Base-by-base conservation (phyloP, 1,140 invertebrate genomes). In the Penaeus vannamei region DNA sequence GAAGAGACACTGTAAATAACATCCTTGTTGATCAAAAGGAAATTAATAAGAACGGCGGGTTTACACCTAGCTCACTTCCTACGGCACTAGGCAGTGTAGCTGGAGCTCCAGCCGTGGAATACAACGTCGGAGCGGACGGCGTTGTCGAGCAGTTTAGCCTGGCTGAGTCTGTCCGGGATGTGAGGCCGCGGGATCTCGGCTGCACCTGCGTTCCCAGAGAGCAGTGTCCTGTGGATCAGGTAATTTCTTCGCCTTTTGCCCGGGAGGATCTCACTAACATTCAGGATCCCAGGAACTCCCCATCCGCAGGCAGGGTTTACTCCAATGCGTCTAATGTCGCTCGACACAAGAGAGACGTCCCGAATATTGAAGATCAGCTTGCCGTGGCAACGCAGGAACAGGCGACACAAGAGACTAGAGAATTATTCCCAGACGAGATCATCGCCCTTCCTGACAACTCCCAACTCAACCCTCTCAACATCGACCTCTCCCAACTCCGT, bases 211-310 rank as follows among this genome's bases (percentile, higher is more conserved):
- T 89, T 32, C 87, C 82, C 17, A 26, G 64, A 7, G 82, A 83
- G 7, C 82, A 89, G 76, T 89, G 87, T 29, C 87, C 87, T 2
- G 53, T 60, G 8, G 72, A 84, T 60, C 59, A 79, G 17, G 22
- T 77, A 53, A 72, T 53, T 5, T 61, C 53, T 72, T 85, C 87
- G 1, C 87, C 82, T 22, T 85, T 85, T 53, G 82, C 83, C 17
- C 69, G 87, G 14, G 82, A 84, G 60, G 87, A 89, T 26, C 36
- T 89, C 8, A 64, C 53, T n/a, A 66, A 29, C 19, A 12, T 89
- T 26, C 87, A 89, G 36, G 87, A 89, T 26, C 87, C 87, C 23
- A 66, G 87, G 22, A 89, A 89, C 60, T 62, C 81, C 22, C 82
- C 87, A 0, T 46, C 82, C 1, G 32, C 42, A 5, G 26, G 36